These are phyloP conservation scores for Hippasteria phrygiana DNA, from an alignment of 53 echinoderm and acorn worm genomes.

Conservation along the genomic window DNA sequence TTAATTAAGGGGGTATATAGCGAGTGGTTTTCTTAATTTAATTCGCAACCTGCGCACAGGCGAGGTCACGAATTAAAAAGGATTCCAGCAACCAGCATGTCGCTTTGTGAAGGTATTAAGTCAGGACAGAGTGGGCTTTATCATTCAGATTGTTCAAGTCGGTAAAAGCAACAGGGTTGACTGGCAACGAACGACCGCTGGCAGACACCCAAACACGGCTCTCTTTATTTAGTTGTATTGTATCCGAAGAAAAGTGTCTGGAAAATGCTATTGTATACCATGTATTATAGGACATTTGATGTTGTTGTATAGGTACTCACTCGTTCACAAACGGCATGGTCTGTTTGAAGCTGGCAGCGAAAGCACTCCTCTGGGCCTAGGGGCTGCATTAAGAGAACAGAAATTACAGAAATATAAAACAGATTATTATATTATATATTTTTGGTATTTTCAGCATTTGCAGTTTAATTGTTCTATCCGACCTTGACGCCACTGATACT, in stretches of 20 bases:
- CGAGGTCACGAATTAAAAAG: not conserved
- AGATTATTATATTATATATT: no score
- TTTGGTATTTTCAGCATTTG: no score
- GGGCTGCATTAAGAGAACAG: constrained; percentile 43
- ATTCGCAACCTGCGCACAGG: no score
- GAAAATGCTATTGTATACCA: not conserved
- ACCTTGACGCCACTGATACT: no score
- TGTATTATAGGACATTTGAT: no score
- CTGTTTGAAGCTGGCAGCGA: constrained; percentile 85
- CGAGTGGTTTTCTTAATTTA: no score
- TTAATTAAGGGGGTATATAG: no score
- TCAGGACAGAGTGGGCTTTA: not conserved
- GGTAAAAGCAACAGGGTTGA: not conserved
- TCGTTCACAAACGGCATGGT: constrained; percentile 85
- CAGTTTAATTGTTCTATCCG: no score
- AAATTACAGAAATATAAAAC: not conserved
- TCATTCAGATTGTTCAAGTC: not conserved
- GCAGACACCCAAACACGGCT: constrained; percentile 16
- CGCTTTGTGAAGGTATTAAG: not conserved
- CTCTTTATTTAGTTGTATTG: not conserved
- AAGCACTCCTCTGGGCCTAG: constrained; percentile 89
- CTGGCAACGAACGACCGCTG: not conserved
- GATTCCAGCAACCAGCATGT: not conserved
- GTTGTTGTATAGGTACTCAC: constrained; percentile 39
- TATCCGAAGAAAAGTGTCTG: not conserved